phyloP scores from a whole-genome alignment of 30 jellyfish, hydroid and myxozoan species.

The Mastigias papua region DNA sequence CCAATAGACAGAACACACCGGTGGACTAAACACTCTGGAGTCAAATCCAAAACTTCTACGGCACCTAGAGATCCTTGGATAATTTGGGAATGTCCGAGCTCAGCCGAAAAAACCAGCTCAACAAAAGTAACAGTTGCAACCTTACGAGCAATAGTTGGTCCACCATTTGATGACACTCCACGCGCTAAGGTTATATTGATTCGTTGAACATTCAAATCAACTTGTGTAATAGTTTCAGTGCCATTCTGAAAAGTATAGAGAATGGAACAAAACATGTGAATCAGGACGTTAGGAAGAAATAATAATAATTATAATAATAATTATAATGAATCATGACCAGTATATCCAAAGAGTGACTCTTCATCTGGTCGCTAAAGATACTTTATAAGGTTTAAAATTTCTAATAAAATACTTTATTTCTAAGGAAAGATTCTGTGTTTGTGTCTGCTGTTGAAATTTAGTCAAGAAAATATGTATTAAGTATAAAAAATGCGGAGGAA shows the following conservation, averaged over 20 bases:
- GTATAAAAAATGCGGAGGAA: too few species aligned
- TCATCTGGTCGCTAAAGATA: too few species aligned
- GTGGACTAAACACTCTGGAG: conserved; percentile 73
- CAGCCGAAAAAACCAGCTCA: conserved; percentile 83
- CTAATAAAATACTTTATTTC: too few species aligned
- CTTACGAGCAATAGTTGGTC: conserved; percentile 74
- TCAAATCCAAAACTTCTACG: conserved; percentile 71
- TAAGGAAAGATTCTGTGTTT: too few species aligned
- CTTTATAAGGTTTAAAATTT: too few species aligned
- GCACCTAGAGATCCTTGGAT: conserved; percentile 88
- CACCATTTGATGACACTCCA: conserved; percentile 43
- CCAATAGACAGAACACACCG: conserved; percentile 81
- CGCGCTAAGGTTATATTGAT: conserved; percentile 68
- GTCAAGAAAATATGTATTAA: too few species aligned
- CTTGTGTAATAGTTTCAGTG: conserved; percentile 41
- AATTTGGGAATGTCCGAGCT: conserved; percentile 48
- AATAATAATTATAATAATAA: too few species aligned
- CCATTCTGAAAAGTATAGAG: conserved; percentile 9
- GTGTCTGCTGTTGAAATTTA: too few species aligned
- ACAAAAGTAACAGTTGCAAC: conserved; percentile 87
- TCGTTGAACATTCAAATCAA: conserved; percentile 63
- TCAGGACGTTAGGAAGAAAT: too few species aligned
- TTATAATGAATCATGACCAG: too few species aligned
- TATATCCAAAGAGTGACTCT: too few species aligned
- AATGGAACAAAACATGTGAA: background rate